These are phyloP conservation scores for Varecia variegata DNA, from an alignment of 2,797 vertebrate genomes.

Conservation along the genomic window DNA sequence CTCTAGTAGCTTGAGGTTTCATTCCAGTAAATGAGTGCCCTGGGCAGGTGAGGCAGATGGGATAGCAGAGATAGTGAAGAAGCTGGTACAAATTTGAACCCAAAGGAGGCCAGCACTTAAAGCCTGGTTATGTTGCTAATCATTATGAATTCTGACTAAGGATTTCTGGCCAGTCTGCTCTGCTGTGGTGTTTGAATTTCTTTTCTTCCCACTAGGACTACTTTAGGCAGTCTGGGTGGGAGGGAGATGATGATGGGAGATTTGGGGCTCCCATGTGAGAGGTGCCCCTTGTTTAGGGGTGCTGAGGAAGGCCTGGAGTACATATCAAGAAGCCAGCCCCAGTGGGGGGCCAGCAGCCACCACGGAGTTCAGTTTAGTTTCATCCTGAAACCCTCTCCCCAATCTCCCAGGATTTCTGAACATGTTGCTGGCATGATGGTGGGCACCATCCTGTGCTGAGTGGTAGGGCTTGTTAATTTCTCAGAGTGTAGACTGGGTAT, in stretches of 20 bases:
- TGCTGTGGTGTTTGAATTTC: neutral
- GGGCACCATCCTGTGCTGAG: neutral
- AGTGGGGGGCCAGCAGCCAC: neutral
- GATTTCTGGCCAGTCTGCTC: neutral
- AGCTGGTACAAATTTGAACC: neutral
- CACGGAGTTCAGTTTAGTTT: neutral
- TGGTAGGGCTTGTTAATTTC: neutral
- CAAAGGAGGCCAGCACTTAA: neutral
- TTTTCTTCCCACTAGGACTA: neutral
- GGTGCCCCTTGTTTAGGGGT: neutral
- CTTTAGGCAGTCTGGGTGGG: neutral
- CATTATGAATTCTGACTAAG: neutral
- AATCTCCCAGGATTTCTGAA: constrained; percentile 26
- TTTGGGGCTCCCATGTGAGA: neutral
- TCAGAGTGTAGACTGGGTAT: neutral
- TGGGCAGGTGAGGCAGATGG: neutral
- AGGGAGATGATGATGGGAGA: neutral
- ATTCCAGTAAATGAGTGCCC: neutral
- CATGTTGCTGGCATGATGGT: neutral
- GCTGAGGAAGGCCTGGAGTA: neutral
- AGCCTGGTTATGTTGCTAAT: neutral
- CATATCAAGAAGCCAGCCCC: neutral
- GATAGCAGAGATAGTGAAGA: neutral
- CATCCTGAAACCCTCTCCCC: neutral
- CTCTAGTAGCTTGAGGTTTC: constrained; percentile 6